phyloP scores from a whole-genome alignment of 2,888 invertebrate genomes.

The Agriotes lineatus region DNA sequence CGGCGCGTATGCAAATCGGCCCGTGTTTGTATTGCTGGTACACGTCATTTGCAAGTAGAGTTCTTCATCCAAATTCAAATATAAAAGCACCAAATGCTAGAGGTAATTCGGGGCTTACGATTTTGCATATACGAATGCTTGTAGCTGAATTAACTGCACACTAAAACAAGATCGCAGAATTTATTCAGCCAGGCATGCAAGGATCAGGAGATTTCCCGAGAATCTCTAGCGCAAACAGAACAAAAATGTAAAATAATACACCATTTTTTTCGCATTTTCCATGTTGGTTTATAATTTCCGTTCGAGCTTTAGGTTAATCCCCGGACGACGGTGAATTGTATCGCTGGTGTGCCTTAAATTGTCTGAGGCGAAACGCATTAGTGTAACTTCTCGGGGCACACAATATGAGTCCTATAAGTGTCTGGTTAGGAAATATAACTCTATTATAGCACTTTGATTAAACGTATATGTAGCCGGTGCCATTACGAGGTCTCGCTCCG shows the following conservation, averaged over 20 bases:
- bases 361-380: constrained; percentile 28
- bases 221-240: background rate
- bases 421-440: constrained; percentile 25
- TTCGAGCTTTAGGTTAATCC: background rate
- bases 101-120: constrained; percentile 8
- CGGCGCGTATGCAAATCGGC: background rate
- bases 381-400: constrained; percentile 18
- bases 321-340: background rate
- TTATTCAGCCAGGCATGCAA: background rate
- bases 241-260: constrained; percentile 1
- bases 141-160: constrained; percentile 10
- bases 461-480: constrained; percentile 24
- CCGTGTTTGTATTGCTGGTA: background rate
- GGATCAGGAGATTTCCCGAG: background rate
- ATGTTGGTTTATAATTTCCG: background rate
- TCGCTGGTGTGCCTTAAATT: constrained; percentile 11
- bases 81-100: constrained; percentile 6
- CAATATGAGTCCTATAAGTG: constrained; percentile 27
- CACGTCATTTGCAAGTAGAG: constrained; percentile 9
- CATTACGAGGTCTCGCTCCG: constrained; percentile 33
- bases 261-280: background rate
- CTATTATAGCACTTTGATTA: constrained; percentile 35
- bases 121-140: constrained; percentile 12
- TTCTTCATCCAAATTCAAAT: background rate
- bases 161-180: constrained; percentile 5